These are phyloP conservation scores for Sceloporus undulatus DNA, from an alignment of 2,113 vertebrate species.

Conservation along the genomic window DNA sequence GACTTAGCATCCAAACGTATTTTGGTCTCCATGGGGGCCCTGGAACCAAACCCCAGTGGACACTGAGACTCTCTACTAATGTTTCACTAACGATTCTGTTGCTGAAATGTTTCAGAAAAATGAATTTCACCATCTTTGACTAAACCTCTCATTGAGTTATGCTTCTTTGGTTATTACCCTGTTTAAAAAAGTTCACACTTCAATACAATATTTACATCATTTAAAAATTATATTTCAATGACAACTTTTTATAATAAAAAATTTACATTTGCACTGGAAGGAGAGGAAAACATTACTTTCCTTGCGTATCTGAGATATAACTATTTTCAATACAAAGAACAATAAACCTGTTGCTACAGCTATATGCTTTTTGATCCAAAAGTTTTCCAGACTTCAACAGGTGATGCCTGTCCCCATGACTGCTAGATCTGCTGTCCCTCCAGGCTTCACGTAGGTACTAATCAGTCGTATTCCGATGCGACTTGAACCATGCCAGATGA, in stretches of 20 bases:
- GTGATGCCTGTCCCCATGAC: slow-evolving; percentile 89
- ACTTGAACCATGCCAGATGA: slow-evolving; percentile 93
- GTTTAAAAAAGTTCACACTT: slow-evolving; percentile 65
- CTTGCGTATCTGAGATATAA: slow-evolving; percentile 81
- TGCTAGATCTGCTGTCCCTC: slow-evolving; percentile 83
- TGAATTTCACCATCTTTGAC: slow-evolving; percentile 44
- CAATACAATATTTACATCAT: slow-evolving; percentile 82
- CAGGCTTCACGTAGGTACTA: slow-evolving; percentile 92
- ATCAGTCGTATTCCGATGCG: slow-evolving; percentile 80
- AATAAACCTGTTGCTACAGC: slow-evolving; percentile 90
- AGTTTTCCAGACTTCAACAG: slow-evolving; percentile 85
- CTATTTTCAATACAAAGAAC: slow-evolving; percentile 97
- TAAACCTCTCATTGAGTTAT: slow-evolving; percentile 76
- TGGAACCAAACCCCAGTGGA: too few relatives aligned
- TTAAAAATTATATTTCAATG: slow-evolving; percentile 74
- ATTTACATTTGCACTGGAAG: slow-evolving; percentile 32
- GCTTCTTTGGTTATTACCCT: slow-evolving; percentile 79
- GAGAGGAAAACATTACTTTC: slow-evolving; percentile 72
- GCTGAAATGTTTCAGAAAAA: slow-evolving; percentile 37
- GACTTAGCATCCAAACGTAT: too few relatives aligned
- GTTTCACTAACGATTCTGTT: too few relatives aligned
- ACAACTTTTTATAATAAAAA: slow-evolving; percentile 65
- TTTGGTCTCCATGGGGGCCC: too few relatives aligned
- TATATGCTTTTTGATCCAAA: slow-evolving; percentile 89
- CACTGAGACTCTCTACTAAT: too few relatives aligned